Evolutionary conservation across 2,797 vertebrate genomes (phyloP).

Genomic region (Synaphobranchus kaupii): DNA sequence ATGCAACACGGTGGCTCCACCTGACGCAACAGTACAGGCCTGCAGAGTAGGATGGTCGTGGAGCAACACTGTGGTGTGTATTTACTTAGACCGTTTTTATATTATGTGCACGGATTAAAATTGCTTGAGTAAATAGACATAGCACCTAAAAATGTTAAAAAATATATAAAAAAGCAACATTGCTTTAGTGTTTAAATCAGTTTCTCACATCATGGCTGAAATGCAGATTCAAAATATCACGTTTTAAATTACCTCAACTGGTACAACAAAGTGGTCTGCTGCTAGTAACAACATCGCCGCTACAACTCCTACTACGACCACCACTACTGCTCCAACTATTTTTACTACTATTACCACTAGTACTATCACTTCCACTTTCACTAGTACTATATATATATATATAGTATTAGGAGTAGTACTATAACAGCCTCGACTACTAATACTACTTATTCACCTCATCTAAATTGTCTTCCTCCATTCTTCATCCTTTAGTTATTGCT

Average conservation of each 20-base stretch:
- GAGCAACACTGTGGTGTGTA: not conserved
- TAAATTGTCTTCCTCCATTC: not conserved
- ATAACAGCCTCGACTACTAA: not conserved
- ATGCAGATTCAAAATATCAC: too few relatives aligned
- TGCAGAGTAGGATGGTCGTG: not conserved
- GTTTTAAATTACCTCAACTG: too few relatives aligned
- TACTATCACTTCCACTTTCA: too few relatives aligned
- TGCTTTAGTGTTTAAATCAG: too few relatives aligned
- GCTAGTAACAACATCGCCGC: too few relatives aligned
- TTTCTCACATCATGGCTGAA: too few relatives aligned
- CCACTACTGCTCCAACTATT: too few relatives aligned
- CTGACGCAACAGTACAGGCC: not conserved
- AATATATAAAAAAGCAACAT: not conserved
- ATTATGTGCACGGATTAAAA: not conserved
- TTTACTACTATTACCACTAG: too few relatives aligned
- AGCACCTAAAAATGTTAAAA: not conserved
- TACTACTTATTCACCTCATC: not conserved
- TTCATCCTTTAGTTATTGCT: not conserved
- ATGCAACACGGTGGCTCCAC: not conserved
- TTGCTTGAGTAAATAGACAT: not conserved
- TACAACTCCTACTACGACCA: too few relatives aligned
- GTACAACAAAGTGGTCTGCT: too few relatives aligned
- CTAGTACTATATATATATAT: too few relatives aligned
- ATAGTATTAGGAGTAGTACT: too few relatives aligned
- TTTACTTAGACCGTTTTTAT: not conserved